Evolutionary conservation across 2,888 invertebrate species (phyloP), one percentile per base, ranked within the genome.

Genomic region (Nomada fabriciana): DNA sequence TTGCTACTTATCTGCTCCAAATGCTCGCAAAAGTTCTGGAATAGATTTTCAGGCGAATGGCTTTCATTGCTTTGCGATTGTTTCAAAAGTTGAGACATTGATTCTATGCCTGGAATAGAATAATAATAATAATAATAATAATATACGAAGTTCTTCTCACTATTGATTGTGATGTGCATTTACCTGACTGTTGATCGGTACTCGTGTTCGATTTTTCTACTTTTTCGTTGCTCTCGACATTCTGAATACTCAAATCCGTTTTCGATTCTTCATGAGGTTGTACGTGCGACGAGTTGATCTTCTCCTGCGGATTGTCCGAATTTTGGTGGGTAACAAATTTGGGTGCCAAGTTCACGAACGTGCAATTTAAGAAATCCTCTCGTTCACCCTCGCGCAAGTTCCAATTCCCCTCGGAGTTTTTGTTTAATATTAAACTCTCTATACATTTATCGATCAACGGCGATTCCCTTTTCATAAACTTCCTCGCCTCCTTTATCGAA

Each of bases 401-500:
- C 64, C 52, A 63, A 13, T 57, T 71, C 3, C 50, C 60, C 2
- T 52, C 63, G 0, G 10, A 2, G 5, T 59, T 67, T 47, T 2
- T 43, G 1, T 69, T 75, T 23, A 29, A 72, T 57, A 88, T 86
- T 23, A 89, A 61, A 23, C n/a, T 69, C 1, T 78, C 60, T 57
- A 89, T 81, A 25, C 80, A 89, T 10, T 59, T 67, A 10, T 89
- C 84, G 36, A 89, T 80, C 29, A 89, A 55, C 1, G 89, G 88
- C 9, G 89, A 89, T 25, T 79, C 76, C 23, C 78, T 80, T n/a
- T 50, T 69, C 29, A 70, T 23, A 18, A 84, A 88, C 23, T 80
- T 80, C 57, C 55, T 82, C 2, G 84, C 82, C n/a, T 88, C 86
- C 25, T 67, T 68, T 59, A 77, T 75, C 23, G 65, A 15, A 25